Percentiles rank a stretch among this genome's conserved stretches.
Conservation (phyloP, 2,113 vertebrate species). For the Psittacara wagleri region DNA sequence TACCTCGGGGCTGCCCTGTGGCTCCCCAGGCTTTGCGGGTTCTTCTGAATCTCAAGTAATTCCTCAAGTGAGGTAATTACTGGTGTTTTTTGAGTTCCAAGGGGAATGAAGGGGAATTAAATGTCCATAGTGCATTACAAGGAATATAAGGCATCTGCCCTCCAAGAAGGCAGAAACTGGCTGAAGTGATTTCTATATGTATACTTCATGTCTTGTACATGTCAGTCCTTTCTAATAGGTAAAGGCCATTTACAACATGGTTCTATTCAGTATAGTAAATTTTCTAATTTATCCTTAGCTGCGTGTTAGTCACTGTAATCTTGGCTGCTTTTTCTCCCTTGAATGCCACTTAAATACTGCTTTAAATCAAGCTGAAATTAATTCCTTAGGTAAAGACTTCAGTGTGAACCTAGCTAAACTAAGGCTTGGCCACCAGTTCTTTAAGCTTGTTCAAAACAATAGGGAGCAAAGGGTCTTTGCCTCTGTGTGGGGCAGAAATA, state of each 20-base stretch:
- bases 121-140: not conserved
- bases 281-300: not conserved
- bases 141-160: not conserved
- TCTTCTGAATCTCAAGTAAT: not conserved
- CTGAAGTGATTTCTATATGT: accelerated
- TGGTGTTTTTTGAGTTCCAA: not conserved
- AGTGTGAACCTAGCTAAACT: accelerated
- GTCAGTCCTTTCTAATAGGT: not conserved
- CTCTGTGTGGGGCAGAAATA: accelerated
- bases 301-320: no score
- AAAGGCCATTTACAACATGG: accelerated
- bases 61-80: not conserved
- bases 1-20: not conserved
- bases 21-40: not conserved
- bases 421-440: accelerated
- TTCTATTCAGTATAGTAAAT: accelerated
- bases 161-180: not conserved
- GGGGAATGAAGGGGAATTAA: not conserved
- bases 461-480: accelerated
- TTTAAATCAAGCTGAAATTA: not conserved
- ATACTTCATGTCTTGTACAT: not conserved
- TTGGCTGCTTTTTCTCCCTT: not conserved
- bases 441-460: accelerated
- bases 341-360: not conserved
- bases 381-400: accelerated